These are phyloP conservation scores for Lasioglossum oenotherae DNA, from an alignment of 2,888 invertebrate species.

Conservation along the genomic window DNA sequence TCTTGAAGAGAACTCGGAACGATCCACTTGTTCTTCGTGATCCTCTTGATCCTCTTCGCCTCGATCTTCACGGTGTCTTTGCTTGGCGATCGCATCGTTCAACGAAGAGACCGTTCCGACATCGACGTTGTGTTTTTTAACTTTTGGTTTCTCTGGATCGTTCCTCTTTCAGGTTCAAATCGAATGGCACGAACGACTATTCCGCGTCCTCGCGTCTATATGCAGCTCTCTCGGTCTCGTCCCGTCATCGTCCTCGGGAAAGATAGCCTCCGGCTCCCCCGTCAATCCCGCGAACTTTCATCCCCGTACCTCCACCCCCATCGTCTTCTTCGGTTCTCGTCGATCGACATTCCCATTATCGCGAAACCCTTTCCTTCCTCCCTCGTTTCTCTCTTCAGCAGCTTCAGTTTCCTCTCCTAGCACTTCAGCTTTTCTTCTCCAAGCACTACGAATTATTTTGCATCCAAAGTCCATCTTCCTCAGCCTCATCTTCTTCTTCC, in stretches of 20 bases:
- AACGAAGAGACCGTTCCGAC: not conserved
- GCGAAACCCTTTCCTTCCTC: not conserved
- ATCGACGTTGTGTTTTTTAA: not conserved
- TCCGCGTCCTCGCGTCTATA: slow-evolving; percentile 14
- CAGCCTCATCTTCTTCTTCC: not conserved
- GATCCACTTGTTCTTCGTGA: not conserved
- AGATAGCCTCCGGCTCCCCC: not conserved
- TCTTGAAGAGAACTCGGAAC: slow-evolving; percentile 2
- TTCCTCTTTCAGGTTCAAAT: slow-evolving; percentile 25
- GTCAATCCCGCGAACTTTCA: slow-evolving; percentile 3
- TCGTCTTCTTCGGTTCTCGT: not conserved
- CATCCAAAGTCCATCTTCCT: not conserved
- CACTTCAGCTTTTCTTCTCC: not conserved
- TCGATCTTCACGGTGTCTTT: slow-evolving; percentile 24
- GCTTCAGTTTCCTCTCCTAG: not conserved
- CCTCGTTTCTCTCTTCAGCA: not conserved
- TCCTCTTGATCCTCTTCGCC: not conserved
- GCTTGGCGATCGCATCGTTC: not conserved
- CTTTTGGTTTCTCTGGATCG: not conserved
- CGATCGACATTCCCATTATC: slow-evolving; percentile 1
- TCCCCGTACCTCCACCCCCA: not conserved
- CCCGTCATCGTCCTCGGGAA: slow-evolving; percentile 5
- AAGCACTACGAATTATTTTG: not conserved
- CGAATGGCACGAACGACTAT: slow-evolving; percentile 48
- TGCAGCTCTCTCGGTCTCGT: not conserved